A percentile compares a stretch with the other conserved stretches of the same genome.
phyloP scores from a whole-genome alignment of 2,797 vertebrate genomes.

The Platyrinchus mystaceus region DNA sequence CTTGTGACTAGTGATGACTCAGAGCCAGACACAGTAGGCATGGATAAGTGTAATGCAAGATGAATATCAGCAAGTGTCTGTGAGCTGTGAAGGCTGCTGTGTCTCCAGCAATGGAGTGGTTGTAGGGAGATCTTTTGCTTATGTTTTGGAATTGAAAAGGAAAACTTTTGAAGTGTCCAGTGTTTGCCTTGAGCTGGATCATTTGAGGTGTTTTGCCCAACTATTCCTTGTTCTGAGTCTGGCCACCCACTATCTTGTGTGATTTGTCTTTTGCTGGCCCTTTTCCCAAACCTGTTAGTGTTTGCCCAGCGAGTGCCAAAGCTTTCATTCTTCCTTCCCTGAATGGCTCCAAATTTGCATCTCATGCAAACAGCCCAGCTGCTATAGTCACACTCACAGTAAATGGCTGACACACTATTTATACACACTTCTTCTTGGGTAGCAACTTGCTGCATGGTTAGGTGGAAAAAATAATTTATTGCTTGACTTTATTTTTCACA shows the following conservation, averaged over 20 bases:
- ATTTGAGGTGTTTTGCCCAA: slow-evolving; percentile 41
- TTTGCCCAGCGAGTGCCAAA: slow-evolving; percentile 68
- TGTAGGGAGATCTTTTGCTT: background rate
- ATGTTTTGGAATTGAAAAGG: background rate
- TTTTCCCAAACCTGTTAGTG: slow-evolving; percentile 62
- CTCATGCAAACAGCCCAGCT: slow-evolving; percentile 74
- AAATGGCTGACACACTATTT: slow-evolving; percentile 73
- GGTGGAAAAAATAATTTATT: slow-evolving; percentile 9
- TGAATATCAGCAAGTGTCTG: background rate
- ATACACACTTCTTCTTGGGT: slow-evolving; percentile 55
- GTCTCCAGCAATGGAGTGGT: background rate
- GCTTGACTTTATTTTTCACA: slow-evolving; percentile 39
- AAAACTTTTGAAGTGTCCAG: background rate
- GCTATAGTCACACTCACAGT: slow-evolving; percentile 62
- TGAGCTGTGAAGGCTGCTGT: background rate
- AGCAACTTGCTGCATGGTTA: slow-evolving; percentile 44
- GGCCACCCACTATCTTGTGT: slow-evolving; percentile 62
- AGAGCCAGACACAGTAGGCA: background rate
- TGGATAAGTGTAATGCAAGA: background rate
- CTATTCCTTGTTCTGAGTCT: slow-evolving; percentile 31
- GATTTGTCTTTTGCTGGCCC: slow-evolving; percentile 68
- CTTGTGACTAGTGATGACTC: background rate
- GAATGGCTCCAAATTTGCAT: slow-evolving; percentile 74
- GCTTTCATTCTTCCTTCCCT: slow-evolving; percentile 66
- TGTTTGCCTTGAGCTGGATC: slow-evolving; percentile 27